These are phyloP conservation scores for Conus betulinus DNA, from an alignment of 1,140 invertebrate genomes.

Conservation along the genomic window DNA sequence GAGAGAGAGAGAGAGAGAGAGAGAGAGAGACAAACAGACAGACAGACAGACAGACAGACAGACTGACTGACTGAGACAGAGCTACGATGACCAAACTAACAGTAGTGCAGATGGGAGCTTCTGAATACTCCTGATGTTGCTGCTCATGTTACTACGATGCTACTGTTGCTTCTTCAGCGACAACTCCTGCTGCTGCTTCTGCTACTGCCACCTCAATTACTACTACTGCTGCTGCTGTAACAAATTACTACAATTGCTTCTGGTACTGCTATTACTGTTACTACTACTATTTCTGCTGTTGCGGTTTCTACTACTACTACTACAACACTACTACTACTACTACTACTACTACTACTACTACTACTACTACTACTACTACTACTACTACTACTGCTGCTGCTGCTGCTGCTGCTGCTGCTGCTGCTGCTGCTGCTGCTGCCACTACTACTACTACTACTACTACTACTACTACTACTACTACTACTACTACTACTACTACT, in stretches of 20 bases:
- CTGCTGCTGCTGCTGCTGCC: background rate
- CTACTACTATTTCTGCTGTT: background rate
- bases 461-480: slow-evolving; percentile 10
- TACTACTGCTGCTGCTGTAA: background rate
- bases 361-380: slow-evolving; percentile 1
- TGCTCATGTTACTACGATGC: background rate
- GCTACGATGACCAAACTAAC: too few species aligned
- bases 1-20: too few species aligned
- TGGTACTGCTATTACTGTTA: background rate
- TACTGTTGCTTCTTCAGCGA: background rate
- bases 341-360: background rate
- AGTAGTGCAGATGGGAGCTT: background rate
- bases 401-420: background rate
- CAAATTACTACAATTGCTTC: too few species aligned
- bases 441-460: background rate
- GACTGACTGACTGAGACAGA: too few species aligned
- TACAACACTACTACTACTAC: too few species aligned
- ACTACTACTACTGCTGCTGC: background rate
- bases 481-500: slow-evolving; percentile 16
- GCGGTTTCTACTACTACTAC: too few species aligned
- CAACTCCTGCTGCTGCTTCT: background rate
- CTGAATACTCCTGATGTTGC: background rate
- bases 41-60: too few species aligned
- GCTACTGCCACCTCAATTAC: background rate
- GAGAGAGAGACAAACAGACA: too few species aligned